Conservation (phyloP, 2,888 invertebrate genomes). For the Eupithecia tripunctaria region DNA sequence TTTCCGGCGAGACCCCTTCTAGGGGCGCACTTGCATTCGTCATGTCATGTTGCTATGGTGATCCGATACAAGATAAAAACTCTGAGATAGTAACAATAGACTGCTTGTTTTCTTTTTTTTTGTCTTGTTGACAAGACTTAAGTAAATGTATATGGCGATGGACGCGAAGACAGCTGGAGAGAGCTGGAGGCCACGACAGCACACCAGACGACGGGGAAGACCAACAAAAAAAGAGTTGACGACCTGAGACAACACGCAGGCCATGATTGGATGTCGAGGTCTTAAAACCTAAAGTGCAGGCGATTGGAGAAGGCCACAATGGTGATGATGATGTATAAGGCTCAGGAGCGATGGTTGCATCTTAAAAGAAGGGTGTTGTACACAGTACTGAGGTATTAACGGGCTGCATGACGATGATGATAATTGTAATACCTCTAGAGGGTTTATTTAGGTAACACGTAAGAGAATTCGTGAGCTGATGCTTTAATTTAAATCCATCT, state of each 20-base stretch:
- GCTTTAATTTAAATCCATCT: too few relatives aligned
- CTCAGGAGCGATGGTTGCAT: too few relatives aligned
- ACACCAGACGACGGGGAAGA: neutral
- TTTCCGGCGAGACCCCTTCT: constrained; percentile 74
- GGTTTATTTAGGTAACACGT: too few relatives aligned
- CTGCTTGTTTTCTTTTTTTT: neutral
- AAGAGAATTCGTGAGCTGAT: too few relatives aligned
- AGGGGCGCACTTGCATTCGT: constrained; percentile 51
- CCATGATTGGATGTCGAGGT: too few relatives aligned
- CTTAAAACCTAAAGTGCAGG: too few relatives aligned
- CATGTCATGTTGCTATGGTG: constrained; percentile 54
- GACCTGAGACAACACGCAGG: neutral
- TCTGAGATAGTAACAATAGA: neutral
- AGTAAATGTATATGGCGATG: neutral
- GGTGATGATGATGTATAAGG: too few relatives aligned
- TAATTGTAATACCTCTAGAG: too few relatives aligned
- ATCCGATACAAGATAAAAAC: constrained; percentile 14
- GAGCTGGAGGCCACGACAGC: neutral
- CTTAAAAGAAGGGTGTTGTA: too few relatives aligned
- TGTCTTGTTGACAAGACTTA: neutral
- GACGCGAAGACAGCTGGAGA: neutral
- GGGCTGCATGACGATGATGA: too few relatives aligned
- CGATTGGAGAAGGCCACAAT: too few relatives aligned
- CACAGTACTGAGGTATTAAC: too few relatives aligned
- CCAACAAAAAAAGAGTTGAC: neutral